Evolutionary conservation across 2,888 invertebrate species (phyloP), one percentile per base, ranked within the genome.

Genomic region (Psylliodes chrysocephalus): DNA sequence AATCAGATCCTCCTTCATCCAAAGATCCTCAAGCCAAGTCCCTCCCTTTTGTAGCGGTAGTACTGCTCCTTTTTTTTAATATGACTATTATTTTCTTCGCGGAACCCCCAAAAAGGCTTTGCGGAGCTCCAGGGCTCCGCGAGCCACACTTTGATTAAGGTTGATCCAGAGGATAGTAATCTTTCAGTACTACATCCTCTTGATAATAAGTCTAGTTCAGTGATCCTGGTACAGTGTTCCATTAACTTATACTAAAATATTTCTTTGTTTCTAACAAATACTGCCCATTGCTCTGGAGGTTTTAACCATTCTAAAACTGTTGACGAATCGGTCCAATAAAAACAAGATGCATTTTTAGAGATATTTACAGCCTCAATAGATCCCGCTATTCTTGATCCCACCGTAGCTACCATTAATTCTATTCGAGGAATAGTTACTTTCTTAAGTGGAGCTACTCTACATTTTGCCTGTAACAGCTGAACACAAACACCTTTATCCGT

Each of bases 401-500:
- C 8, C 8, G 77, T n/a, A 79, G 54, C 14, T 77, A 57, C 1
- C 77, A 77, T 15, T 33, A 6, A 33, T 33, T 33, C 33, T 10
- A 8, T 10, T 10, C 33, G 33, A 33, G 33, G 33, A 8, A 78
- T 66, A 0, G 56, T 35, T 38, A 63, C 18, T 22, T 77, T 68
- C 49, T 73, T 71, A 1, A 69, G 14, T n/a, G 75, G 25, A 14
- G 76, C 70, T n/a, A 79, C 71, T 65, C 77, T 69, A n/a, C 73
- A 19, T 59, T 73, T 74, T 2, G 75, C 75, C 14, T 60, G 59
- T 25, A 64, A 14, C 6, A 64, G 17, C 14, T 60, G 60, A 18
- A 63, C 17, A 35, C 2, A 19, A n/a, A 59, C 46, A n/a, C 12
- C 10, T 5, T 38, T 14, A n/a, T 52, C 30, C 1, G 6, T 40